Evolutionary conservation across 2,888 invertebrate species (phyloP).

Genomic region (Perdita meconis): DNA sequence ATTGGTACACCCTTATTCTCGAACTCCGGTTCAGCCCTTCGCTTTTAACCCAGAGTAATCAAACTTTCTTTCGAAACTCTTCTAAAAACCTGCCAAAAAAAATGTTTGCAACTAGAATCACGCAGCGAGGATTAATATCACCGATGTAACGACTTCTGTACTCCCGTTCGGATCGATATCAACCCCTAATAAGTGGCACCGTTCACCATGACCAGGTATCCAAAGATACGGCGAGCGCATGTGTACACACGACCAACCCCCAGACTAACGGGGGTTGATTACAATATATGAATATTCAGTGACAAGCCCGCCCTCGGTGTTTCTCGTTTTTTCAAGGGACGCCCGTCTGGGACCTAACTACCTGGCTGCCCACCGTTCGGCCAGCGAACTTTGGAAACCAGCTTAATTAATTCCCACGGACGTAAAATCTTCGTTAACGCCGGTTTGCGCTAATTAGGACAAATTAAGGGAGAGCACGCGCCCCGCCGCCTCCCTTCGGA

Average conservation of each 20-base stretch:
- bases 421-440: constrained; percentile 80
- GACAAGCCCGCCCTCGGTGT: constrained; percentile 70
- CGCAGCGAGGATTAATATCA: too few relatives aligned
- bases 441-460: constrained; percentile 78
- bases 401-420: constrained; percentile 80
- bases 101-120: too few relatives aligned
- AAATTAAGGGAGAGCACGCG: constrained; percentile 68
- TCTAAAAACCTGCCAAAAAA: too few relatives aligned
- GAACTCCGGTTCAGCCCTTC: too few relatives aligned
- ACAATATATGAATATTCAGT: constrained; percentile 84
- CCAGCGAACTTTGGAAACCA: constrained; percentile 71
- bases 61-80: too few relatives aligned
- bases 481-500: constrained; percentile 5
- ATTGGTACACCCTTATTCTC: too few relatives aligned
- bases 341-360: constrained; percentile 56
- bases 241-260: constrained; percentile 44
- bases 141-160: not conserved
- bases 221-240: constrained; percentile 36
- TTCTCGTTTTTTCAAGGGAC: constrained; percentile 59
- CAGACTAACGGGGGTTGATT: constrained; percentile 78
- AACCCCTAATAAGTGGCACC: constrained; percentile 39
- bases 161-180: constrained; percentile 20
- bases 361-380: constrained; percentile 50
- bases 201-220: constrained; percentile 39
- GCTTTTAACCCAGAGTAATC: not conserved